Base-by-base conservation (phyloP, 2,888 invertebrate species). In the Dasypolia templi region DNA sequence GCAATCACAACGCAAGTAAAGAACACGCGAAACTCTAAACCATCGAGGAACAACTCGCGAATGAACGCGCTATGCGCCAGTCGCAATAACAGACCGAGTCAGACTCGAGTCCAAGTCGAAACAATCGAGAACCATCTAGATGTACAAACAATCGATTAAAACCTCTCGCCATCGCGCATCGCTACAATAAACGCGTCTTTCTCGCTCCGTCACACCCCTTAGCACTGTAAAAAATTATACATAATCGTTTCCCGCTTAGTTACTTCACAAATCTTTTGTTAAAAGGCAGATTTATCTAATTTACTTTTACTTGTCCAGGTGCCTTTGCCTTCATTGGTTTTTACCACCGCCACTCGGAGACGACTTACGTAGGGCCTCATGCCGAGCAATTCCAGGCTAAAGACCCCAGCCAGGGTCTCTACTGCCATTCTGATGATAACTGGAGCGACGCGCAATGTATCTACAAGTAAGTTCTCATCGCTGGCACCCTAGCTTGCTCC, bases 381-480 rank as follows among this genome's bases (percentile, higher is more conserved):
- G 95, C 95, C 0, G 96, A 96, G 79, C 95, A 95, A 88, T 96
- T 96, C 89, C 93, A 95, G 56, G 93, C 96, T 0, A 95, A 94
- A 58, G 94, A 96, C 79, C 94, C 95, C 0, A 94, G 94, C 75
- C 95, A 95, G 79, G 96, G 96, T 0, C 92, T 96, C 5, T 96
- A 95, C 90, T 96, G 96, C 83, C 94, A 95, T 64, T 94, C 95
- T 0, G 95, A 96, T 51, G 96, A 96, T 51, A 95, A 92, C 85
- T 95, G 95, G 95, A 95, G 94, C 82, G 95, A 95, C 72, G 95
- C 95, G 0, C 96, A 96, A 81, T 96, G 96, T 74, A 94, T 96
- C 42, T 96, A 95, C 87, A 96, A 96, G 96, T 96, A 82, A 85
- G 87, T 70, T 12, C 11, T 53, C 9, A 19, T 44, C 22, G 2